Conservation (phyloP, 1,140 invertebrate genomes). For the Procambarus clarkii region DNA sequence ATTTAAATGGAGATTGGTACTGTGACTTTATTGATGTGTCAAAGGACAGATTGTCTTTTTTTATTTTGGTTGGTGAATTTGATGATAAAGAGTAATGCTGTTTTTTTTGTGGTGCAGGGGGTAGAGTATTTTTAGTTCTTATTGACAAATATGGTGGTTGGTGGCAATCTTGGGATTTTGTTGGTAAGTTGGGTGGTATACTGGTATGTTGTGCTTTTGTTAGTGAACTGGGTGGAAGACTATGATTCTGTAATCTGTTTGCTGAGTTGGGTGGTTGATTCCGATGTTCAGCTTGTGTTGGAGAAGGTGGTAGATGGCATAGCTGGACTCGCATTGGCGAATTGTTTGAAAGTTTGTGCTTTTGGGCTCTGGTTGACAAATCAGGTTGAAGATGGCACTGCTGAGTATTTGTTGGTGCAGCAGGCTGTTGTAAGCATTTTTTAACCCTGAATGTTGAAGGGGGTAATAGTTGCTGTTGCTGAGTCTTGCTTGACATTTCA, state of each 20-base stretch:
- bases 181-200: not conserved
- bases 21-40: not conserved
- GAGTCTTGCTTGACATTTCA: not conserved
- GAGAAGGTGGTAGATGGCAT: not conserved
- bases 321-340: not conserved
- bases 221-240: not conserved
- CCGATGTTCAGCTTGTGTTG: too few relatives aligned
- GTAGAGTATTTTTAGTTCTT: too few relatives aligned
- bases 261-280: not conserved
- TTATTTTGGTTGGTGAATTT: not conserved
- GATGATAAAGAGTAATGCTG: not conserved
- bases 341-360: too few relatives aligned
- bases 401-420: constrained; percentile 4
- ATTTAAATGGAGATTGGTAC: not conserved
- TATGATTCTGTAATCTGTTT: not conserved
- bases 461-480: not conserved
- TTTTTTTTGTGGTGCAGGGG: not conserved
- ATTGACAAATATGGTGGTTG: too few relatives aligned
- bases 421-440: not conserved
- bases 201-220: not conserved
- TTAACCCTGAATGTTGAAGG: not conserved
- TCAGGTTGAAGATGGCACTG: not conserved
- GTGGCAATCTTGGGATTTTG: not conserved
- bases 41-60: not conserved
- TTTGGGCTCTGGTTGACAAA: not conserved